Percentiles rank a stretch among this genome's conserved stretches.
Evolutionary conservation across 2,113 vertebrate species (phyloP).

Genomic region (Entomyzon cyanotis): DNA sequence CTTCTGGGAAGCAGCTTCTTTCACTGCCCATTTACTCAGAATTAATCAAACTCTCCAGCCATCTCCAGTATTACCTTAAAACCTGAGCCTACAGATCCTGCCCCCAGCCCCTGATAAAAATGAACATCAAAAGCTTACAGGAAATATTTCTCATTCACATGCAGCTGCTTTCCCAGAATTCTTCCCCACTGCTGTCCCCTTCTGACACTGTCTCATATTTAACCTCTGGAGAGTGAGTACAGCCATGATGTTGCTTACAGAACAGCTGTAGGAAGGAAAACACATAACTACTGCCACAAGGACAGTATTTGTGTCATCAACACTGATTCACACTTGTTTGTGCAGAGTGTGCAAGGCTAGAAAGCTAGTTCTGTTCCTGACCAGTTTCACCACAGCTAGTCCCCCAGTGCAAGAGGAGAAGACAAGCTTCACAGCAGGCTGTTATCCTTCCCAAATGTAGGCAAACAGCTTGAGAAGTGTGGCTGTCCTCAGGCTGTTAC

Average conservation of each 20-base stretch:
- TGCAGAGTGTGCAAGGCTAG: background rate
- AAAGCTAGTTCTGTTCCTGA: background rate
- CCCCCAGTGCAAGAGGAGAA: background rate
- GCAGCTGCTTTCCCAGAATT: background rate
- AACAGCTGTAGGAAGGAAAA: background rate
- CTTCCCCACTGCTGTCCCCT: background rate
- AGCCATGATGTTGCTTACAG: background rate
- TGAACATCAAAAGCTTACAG: background rate
- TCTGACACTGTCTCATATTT: background rate
- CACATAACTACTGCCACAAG: fast-evolving
- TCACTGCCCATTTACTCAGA: background rate
- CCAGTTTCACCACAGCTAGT: background rate
- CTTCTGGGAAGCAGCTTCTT: background rate
- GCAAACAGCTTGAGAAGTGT: background rate
- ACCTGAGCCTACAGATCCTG: background rate
- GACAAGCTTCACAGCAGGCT: background rate
- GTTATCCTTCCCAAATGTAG: background rate
- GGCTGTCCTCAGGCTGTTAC: background rate
- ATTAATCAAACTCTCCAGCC: background rate
- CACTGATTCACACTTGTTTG: background rate
- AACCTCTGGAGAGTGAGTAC: background rate
- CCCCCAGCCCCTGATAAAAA: background rate
- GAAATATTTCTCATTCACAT: background rate
- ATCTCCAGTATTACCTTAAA: background rate
- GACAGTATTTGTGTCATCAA: background rate